Evolutionary conservation across 2,888 invertebrate species (phyloP).

Genomic region (Hermaeophaga mercurialis): DNA sequence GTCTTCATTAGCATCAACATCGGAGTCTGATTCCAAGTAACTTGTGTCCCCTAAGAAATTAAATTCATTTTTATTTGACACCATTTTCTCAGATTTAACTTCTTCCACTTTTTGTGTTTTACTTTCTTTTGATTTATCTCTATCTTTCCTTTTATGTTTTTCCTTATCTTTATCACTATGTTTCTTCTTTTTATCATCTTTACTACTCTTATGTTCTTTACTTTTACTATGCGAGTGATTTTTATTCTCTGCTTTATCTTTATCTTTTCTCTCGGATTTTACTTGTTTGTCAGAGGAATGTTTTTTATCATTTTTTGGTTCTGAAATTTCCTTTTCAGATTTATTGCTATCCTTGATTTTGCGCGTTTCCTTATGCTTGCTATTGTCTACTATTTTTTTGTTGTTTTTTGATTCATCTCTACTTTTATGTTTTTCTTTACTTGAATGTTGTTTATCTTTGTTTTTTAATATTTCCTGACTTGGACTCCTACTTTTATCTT

Average conservation of each 20-base stretch:
- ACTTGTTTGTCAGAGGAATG: slow-evolving; percentile 14
- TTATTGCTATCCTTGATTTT: slow-evolving; percentile 17
- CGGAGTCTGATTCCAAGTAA: slow-evolving; percentile 33
- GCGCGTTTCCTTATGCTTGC: slow-evolving; percentile 36
- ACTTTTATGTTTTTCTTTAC: slow-evolving; percentile 24
- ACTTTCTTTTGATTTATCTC: slow-evolving; percentile 17
- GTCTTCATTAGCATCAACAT: slow-evolving; percentile 66
- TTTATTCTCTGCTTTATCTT: slow-evolving; percentile 44
- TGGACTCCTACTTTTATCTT: slow-evolving; percentile 45
- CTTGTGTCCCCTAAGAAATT: slow-evolving; percentile 11
- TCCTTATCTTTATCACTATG: slow-evolving; percentile 42
- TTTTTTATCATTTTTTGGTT: slow-evolving; percentile 14
- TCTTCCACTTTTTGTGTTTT: slow-evolving; percentile 41
- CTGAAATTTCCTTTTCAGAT: slow-evolving; percentile 2
- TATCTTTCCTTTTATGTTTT: slow-evolving; percentile 22
- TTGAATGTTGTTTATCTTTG: slow-evolving; percentile 7
- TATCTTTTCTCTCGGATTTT: slow-evolving; percentile 37
- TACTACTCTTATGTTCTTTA: slow-evolving; percentile 24
- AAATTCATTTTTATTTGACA: slow-evolving; percentile 5
- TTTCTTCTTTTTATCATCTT: slow-evolving; percentile 42
- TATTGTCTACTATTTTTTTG: slow-evolving; percentile 42
- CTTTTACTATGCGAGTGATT: slow-evolving; percentile 15
- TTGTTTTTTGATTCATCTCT: slow-evolving; percentile 38
- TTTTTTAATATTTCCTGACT: slow-evolving; percentile 27
- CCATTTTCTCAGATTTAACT: slow-evolving; percentile 29